Base-by-base conservation (phyloP, 1,140 invertebrate species). In the Hirudo medicinalis region DNA sequence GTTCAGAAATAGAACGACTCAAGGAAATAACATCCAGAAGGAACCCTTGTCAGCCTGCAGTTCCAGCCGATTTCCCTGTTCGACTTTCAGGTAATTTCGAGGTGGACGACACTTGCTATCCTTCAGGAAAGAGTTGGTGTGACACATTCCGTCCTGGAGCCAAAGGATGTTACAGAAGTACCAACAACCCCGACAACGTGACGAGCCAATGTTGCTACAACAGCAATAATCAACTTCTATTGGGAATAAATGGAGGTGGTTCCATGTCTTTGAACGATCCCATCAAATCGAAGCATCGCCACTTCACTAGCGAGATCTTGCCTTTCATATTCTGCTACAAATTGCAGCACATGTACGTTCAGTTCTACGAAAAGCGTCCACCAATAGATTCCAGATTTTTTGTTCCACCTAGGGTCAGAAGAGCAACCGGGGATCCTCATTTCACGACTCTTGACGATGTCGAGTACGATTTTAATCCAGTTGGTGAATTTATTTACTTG, bases 381-480 rank as follows among this genome's bases (percentile, higher is more conserved):
- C 17, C 57, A 11, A 63, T 63, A 25, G 57, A 63, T n/a, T 63
- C 57, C 0, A 63, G 57, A 32, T 63, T 25, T n/a, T 63, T 25
- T 20, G 29, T 63, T 63, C 6, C 57, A 25, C 57, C 57, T 32
- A 11, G 57, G 17, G 22, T 32, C 22, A 32, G 22, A 22, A 63
- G 57, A n/a, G 57, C 57, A 19, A n/a, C 3, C 9, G 94, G 94
- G 0, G 93, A 97, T 83, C 93, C 93, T 0, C 94, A 97, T 79
- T 85, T 97, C 66, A 86, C 92, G 13, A 96, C 93, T 0, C 94
- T 95, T 76, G 93, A 97, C 79, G 87, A 89, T 72, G 79, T 88
- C 11, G 86, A 89, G 43, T 97, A 95, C 77, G 95, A 92, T 0
- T 97, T 97, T 81, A 96, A 97, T 78, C 93, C 93, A 2, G 89